Evolutionary conservation across 2,888 invertebrate genomes (phyloP).

Genomic region (Notodonta ziczac): DNA sequence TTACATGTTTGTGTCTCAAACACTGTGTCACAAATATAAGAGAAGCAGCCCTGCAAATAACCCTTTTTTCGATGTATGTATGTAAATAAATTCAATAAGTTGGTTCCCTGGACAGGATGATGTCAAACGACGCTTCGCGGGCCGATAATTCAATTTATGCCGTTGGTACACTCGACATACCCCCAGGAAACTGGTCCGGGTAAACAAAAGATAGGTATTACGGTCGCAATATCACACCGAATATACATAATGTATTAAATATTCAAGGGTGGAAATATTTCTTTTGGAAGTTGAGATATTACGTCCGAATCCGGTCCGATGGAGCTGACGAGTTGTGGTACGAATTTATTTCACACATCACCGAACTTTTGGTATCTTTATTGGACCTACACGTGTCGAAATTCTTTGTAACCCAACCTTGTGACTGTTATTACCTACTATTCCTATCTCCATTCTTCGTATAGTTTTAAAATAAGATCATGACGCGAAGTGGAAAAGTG

Average conservation of each 20-base stretch:
- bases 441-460: no score
- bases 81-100: slow-evolving; percentile 71
- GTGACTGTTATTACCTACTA: no score
- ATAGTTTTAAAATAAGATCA: no score
- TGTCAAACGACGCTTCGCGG: slow-evolving; percentile 54
- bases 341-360: no score
- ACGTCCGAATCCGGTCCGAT: no score
- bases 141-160: slow-evolving; percentile 64
- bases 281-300: slow-evolving; percentile 22
- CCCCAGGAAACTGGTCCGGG: slow-evolving; percentile 47
- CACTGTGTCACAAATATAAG: no score
- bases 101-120: slow-evolving; percentile 52
- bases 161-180: slow-evolving; percentile 35
- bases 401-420: no score
- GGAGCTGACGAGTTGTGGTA: no score
- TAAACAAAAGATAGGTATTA: slow-evolving; percentile 54
- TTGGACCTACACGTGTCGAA: no score
- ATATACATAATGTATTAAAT: slow-evolving; percentile 55
- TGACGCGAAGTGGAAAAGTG: no score
- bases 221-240: slow-evolving; percentile 41
- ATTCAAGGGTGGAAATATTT: slow-evolving; percentile 42
- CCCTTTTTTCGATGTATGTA: slow-evolving; percentile 52
- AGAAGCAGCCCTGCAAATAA: slow-evolving; percentile 15
- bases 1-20: no score
- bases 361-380: no score